These are phyloP conservation scores for Malurus melanocephalus DNA, from an alignment of 2,113 vertebrate genomes.

Conservation along the genomic window DNA sequence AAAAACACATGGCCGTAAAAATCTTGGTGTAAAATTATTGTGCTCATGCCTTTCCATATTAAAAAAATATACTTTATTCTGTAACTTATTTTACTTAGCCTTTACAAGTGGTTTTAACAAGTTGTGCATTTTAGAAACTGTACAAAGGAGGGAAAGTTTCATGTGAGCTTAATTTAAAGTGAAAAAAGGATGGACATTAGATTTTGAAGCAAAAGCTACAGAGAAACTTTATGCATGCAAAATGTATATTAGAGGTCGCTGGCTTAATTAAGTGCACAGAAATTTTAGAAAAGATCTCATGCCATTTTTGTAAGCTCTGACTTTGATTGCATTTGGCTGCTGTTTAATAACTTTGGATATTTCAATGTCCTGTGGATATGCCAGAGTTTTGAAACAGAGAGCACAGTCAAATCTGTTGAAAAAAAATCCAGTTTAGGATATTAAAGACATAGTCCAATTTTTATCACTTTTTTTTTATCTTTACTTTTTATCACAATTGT, in stretches of 20 bases:
- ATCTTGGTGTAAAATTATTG: not conserved
- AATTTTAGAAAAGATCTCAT: constrained; percentile 49
- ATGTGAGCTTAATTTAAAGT: not conserved
- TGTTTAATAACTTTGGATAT: constrained; percentile 50
- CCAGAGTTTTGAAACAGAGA: constrained; percentile 37
- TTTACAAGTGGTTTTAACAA: not conserved
- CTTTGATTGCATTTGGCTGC: constrained; percentile 57
- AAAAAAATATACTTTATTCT: not conserved
- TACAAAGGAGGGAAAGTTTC: not conserved
- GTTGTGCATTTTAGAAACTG: not conserved
- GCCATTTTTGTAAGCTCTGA: constrained; percentile 65
- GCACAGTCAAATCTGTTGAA: constrained; percentile 9
- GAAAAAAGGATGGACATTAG: not conserved
- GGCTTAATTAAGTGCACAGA: constrained; percentile 46
- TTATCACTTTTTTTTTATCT: not conserved
- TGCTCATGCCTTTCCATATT: not conserved
- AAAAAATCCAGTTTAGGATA: not conserved
- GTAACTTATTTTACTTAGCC: not conserved
- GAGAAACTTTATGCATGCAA: not conserved
- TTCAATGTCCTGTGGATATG: not conserved
- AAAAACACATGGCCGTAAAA: not conserved
- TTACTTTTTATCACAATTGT: not conserved
- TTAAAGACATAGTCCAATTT: not conserved
- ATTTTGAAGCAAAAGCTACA: not conserved
- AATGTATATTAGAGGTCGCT: constrained; percentile 23